Conservation (phyloP, 1,140 invertebrate species). For the Euwallacea similis region DNA sequence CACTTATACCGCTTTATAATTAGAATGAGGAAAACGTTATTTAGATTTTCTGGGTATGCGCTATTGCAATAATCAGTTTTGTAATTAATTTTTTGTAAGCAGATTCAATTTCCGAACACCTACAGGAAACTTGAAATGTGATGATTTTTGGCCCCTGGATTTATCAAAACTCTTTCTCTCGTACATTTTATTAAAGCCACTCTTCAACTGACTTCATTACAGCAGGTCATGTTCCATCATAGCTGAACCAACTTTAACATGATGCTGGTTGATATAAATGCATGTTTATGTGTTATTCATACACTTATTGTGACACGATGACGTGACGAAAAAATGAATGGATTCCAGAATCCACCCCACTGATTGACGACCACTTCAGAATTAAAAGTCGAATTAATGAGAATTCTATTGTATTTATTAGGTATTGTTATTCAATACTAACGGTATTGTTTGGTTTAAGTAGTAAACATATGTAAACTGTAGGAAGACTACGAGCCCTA, state of each 20-base stretch:
- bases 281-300: conserved; percentile 30
- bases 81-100: too few species aligned
- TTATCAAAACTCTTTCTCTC: too few species aligned
- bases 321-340: conserved; percentile 24
- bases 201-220: background rate
- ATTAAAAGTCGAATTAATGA: conserved; percentile 5
- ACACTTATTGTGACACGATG: conserved; percentile 25
- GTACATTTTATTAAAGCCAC: too few species aligned
- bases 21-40: conserved; percentile 27
- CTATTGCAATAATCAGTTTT: background rate
- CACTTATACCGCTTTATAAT: conserved; percentile 33
- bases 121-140: too few species aligned
- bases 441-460: too few species aligned
- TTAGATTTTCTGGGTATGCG: conserved; percentile 8
- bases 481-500: too few species aligned
- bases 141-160: too few species aligned
- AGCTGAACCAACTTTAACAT: conserved; percentile 17
- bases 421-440: too few species aligned
- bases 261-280: conserved; percentile 23
- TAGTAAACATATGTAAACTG: too few species aligned
- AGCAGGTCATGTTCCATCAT: conserved; percentile 14
- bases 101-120: too few species aligned
- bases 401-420: conserved; percentile 3
- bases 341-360: conserved; percentile 24
- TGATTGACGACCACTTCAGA: conserved; percentile 19